phyloP scores from a whole-genome alignment of 2,797 vertebrate genomes.

The Tapirus indicus region DNA sequence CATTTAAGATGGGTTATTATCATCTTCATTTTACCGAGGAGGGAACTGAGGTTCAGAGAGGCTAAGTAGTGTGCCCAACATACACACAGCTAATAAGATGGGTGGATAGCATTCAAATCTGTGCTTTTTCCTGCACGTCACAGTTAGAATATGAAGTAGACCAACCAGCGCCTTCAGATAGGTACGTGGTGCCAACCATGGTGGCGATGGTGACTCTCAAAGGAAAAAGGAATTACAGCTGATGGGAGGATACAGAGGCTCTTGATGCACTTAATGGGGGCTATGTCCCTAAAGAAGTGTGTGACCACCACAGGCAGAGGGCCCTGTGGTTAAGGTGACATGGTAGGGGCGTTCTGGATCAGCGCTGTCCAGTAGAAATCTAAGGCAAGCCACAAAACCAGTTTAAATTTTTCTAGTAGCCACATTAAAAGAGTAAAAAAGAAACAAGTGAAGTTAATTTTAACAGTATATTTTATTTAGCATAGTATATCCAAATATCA shows the following conservation, averaged over 20 bases:
- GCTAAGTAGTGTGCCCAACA: neutral
- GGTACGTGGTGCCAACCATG: neutral
- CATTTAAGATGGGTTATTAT: neutral
- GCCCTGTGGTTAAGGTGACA: neutral
- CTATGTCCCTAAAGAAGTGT: neutral
- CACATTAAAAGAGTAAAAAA: neutral
- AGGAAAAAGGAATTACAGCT: neutral
- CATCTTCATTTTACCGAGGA: neutral
- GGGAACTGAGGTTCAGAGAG: neutral
- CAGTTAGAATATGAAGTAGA: neutral
- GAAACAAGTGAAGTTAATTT: neutral
- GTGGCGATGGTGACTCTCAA: neutral
- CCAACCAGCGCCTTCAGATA: neutral
- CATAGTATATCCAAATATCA: neutral
- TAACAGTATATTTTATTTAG: neutral
- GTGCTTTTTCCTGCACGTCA: neutral
- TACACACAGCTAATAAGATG: neutral
- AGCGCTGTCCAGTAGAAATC: neutral
- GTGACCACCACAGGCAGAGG: neutral
- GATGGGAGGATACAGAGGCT: neutral
- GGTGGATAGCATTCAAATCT: neutral
- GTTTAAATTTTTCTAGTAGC: neutral
- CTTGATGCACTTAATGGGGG: neutral
- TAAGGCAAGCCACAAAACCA: neutral
- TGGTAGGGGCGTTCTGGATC: neutral